Base-by-base conservation (phyloP, 2,888 invertebrate genomes). In the Griposia aprilina region DNA sequence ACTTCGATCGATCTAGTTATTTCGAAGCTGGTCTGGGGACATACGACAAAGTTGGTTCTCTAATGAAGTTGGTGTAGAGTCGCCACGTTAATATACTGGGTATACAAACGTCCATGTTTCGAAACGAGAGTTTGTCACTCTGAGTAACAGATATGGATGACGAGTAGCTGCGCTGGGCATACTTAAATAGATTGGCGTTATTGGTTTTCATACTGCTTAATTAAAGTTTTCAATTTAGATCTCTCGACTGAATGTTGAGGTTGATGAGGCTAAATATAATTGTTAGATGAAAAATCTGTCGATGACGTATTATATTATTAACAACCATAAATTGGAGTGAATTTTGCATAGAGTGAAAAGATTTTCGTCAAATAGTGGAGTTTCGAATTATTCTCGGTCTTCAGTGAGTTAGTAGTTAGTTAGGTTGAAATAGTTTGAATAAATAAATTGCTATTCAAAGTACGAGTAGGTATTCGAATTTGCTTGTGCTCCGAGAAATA, bases 21-120 rank as follows among this genome's bases (percentile, higher is more conserved):
- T 76, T 76, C 68, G 71, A 74, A 71, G 15, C 74, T 76, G 55
- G 81, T 69, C 69, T 70, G 73, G 62, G 70, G 62, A 59, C 66
- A 48, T 68, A 67, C 36, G 73, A 74, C 82, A 45, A 78, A 84
- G 82, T 82, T 86, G 62, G 41, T 55, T 66, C 67, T 50, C 79
- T 84, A 86, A 86, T 86, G 78, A 86, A 86, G 75, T 85, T 79
- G 74, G 68, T 66, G 69, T 69, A 36, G 60, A 74, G 45, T 81
- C 20, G 55, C 71, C 57, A 81, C 77, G 71, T 81, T 77, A 57
- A 63, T 75, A 60, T 67, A 62, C 76, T 63, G 57, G 48, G 41
- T 59, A 55, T 70, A 72, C 69, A 66, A 62, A 57, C 41, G 45
- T 48, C 36, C 52, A 26, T 81, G 78, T 62, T 66, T 60, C 13